Evolutionary conservation across 2,113 vertebrate species (phyloP), one percentile per base, ranked within the genome.

Genomic region (Raja brachyura): DNA sequence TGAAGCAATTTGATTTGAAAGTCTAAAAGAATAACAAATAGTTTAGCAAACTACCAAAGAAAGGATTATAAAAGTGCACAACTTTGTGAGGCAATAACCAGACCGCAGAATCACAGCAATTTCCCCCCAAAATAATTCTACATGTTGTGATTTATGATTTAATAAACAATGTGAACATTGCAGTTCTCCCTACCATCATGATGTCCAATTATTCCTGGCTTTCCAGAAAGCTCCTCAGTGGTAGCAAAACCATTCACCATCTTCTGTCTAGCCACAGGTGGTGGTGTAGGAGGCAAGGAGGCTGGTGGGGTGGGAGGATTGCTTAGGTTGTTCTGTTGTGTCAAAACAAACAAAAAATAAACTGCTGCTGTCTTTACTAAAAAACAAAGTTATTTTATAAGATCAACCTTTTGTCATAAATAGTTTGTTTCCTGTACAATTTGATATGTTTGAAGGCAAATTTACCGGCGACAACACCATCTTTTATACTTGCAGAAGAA

Each of bases 221-320:
- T 99, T 90, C 97, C 96, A 76, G 96, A 94, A 93, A 99, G 97
- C 75, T 99, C 98, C 94, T 99, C 98, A 0, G 97, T 97, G 0
- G 98, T 97, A 73, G 98, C 98, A 0, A 98, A 99, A 93, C 99
- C 98, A 2, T 99, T 99, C 20, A 98, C 95, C 95, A 99, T 94
- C 94, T 99, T 99, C 96, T 98, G 98, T 94, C 97, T 97, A 22
- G 96, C 96, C 28, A 98, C 96, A 0, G 99, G 98, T 0, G 99
- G 99, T 0, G 99, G 99, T 0, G 99, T 99, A 93, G 99, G 98
- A 92, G 99, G 99, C 93, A 99, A 97, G 59, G 99, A 99, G 93
- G 99, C 99, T 0, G 99, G 99, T 0, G 98, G 99, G 0, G 99
- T 99, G 13, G 99, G 98, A 93, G 99, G 98, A 94, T 99, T 99